These are phyloP conservation scores for Tipula confusa DNA, from an alignment of 2,888 invertebrate genomes.

Conservation along the genomic window DNA sequence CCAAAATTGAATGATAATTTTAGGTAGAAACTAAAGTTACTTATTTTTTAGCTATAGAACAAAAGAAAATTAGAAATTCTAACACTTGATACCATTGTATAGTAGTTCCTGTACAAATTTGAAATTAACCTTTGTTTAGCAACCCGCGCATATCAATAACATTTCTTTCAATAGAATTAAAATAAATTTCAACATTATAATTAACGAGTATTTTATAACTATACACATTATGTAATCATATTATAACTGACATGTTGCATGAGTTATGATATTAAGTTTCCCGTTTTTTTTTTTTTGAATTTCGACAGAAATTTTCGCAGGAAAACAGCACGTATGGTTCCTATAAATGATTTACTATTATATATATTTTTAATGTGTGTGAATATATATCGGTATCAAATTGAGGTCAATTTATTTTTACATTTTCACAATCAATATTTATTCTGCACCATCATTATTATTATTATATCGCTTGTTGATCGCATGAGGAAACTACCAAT, in stretches of 20 bases:
- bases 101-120: not conserved
- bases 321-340: slow-evolving; percentile 25
- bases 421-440: not conserved
- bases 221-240: not conserved
- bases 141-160: not conserved
- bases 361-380: not conserved
- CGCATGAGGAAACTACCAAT: slow-evolving; percentile 20
- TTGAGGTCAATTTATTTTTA: slow-evolving; percentile 20
- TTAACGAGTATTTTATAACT: not conserved
- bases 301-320: not conserved
- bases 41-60: no score
- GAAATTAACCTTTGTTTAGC: not conserved
- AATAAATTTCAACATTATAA: not conserved
- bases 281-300: not conserved
- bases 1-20: no score
- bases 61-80: no score
- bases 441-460: slow-evolving; percentile 25
- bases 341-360: slow-evolving; percentile 25
- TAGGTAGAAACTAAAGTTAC: no score
- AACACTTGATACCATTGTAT: not conserved
- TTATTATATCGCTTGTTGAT: slow-evolving; percentile 20
- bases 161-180: not conserved
- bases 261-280: slow-evolving; percentile 9
- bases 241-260: slow-evolving; percentile 9
- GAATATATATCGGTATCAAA: not conserved